Conservation (phyloP, 2,888 invertebrate genomes). For the Alsophila aescularia region DNA sequence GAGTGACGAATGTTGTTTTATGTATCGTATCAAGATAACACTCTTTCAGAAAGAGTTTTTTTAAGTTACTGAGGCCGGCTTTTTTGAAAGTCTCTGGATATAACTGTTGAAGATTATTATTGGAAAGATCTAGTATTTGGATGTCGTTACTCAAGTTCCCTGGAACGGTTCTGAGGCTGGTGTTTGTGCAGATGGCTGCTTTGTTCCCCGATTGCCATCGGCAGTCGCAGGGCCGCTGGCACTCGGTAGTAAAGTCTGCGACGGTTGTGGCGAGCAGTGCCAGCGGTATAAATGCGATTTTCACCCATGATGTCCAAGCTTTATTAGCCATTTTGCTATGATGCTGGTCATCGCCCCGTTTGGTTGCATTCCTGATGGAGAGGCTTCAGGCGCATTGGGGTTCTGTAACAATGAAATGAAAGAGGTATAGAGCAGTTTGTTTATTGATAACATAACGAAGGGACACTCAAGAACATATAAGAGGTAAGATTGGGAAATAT, state of each 20-base stretch:
- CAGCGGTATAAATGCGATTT: conserved; percentile 64
- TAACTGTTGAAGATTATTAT: conserved; percentile 87
- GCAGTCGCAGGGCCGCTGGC: conserved; percentile 90
- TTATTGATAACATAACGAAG: neutral
- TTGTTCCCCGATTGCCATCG: conserved; percentile 94
- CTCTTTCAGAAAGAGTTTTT: conserved; percentile 90
- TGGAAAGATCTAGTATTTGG: conserved; percentile 89
- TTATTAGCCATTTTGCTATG: conserved; percentile 79
- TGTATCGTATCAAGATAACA: conserved; percentile 89
- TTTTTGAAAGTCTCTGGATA: conserved; percentile 87
- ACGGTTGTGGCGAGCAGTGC: conserved; percentile 63
- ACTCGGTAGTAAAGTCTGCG: conserved; percentile 85
- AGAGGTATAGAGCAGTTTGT: neutral
- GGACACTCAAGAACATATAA: no score
- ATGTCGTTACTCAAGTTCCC: conserved; percentile 89
- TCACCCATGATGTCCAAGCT: conserved; percentile 80
- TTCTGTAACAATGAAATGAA: conserved; percentile 65
- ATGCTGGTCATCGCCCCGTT: conserved; percentile 76
- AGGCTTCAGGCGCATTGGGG: conserved; percentile 64
- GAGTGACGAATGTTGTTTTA: conserved; percentile 89
- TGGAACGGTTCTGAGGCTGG: conserved; percentile 88
- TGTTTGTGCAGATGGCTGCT: conserved; percentile 91
- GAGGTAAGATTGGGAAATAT: no score
- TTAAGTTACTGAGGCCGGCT: conserved; percentile 90
- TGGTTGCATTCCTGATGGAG: conserved; percentile 73